A percentile compares a stretch with the other conserved stretches of the same genome.
Evolutionary conservation across 2,888 invertebrate species (phyloP).

Genomic region (Parapristionchus giblindavisi): DNA sequence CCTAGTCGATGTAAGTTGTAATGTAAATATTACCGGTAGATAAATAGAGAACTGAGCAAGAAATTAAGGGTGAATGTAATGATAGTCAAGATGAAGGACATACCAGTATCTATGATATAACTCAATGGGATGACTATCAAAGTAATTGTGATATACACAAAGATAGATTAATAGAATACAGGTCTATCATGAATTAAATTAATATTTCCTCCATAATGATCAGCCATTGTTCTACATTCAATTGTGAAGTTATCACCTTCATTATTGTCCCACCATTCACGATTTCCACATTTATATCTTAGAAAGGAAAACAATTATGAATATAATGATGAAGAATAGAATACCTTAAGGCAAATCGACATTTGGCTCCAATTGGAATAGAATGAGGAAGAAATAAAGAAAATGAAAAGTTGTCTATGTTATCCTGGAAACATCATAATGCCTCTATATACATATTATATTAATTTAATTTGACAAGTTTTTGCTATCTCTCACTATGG

Average conservation of each 20-base stretch:
- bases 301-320: neutral
- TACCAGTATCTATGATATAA: too few relatives aligned
- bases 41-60: too few relatives aligned
- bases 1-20: too few relatives aligned
- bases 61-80: too few relatives aligned
- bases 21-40: too few relatives aligned
- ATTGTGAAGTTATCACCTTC: constrained; percentile 28
- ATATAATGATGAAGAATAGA: neutral
- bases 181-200: neutral
- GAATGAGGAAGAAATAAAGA: constrained; percentile 38
- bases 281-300: constrained; percentile 30
- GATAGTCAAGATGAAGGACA: too few relatives aligned
- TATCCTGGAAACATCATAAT: constrained; percentile 26
- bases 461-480: too few relatives aligned
- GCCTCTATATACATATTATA: neutral
- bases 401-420: constrained; percentile 35
- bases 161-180: constrained; percentile 31
- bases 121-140: too few relatives aligned
- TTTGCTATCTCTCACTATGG: too few relatives aligned
- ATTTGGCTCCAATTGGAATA: constrained; percentile 35
- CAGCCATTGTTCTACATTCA: constrained; percentile 30
- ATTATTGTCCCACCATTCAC: constrained; percentile 40
- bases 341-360: constrained; percentile 31
- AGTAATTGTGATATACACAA: too few relatives aligned
- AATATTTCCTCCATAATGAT: neutral